Conservation (phyloP, 2,888 invertebrate genomes). For the Lepidocyrtinus sp. region DNA sequence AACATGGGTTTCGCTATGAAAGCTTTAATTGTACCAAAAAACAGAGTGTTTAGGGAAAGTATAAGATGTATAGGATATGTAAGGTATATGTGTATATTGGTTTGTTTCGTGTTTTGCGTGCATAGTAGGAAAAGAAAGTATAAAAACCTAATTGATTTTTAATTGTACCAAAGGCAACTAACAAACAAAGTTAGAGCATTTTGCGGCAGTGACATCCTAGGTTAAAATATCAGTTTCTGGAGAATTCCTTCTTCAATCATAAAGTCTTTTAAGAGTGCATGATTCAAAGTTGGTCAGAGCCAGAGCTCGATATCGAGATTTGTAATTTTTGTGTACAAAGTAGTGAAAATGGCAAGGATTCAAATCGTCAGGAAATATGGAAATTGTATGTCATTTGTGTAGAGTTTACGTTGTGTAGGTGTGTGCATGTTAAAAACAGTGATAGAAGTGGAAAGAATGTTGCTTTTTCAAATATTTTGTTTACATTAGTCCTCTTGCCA, state of each 20-base stretch:
- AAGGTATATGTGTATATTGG: conserved; percentile 1
- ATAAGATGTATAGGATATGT: conserved; percentile 14
- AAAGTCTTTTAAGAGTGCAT: background rate
- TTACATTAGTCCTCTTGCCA: conserved; percentile 7
- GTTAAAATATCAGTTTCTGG: conserved; percentile 53
- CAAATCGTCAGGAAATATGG: conserved; percentile 14
- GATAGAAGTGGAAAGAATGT: background rate
- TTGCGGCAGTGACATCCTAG: conserved; percentile 63
- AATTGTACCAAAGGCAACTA: conserved; percentile 23
- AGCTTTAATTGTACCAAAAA: conserved; percentile 63
- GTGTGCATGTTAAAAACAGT: background rate
- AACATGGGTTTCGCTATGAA: conserved; percentile 47
- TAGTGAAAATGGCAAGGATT: conserved; percentile 25
- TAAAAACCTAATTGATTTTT: conserved; percentile 9
- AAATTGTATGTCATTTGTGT: background rate
- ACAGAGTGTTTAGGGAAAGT: conserved; percentile 24
- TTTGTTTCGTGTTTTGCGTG: conserved; percentile 3
- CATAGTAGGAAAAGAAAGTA: background rate
- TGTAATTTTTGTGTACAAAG: conserved; percentile 61
- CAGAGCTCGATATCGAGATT: conserved; percentile 33
- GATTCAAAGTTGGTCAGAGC: background rate
- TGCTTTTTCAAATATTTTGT: background rate
- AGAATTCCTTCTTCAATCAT: conserved; percentile 1
- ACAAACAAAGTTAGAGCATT: conserved; percentile 21
- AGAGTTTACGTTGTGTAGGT: conserved; percentile 17